Percentiles rank a stretch among this genome's conserved stretches.
Conservation (phyloP, 2,797 vertebrate species). For the Channallabes apus region DNA sequence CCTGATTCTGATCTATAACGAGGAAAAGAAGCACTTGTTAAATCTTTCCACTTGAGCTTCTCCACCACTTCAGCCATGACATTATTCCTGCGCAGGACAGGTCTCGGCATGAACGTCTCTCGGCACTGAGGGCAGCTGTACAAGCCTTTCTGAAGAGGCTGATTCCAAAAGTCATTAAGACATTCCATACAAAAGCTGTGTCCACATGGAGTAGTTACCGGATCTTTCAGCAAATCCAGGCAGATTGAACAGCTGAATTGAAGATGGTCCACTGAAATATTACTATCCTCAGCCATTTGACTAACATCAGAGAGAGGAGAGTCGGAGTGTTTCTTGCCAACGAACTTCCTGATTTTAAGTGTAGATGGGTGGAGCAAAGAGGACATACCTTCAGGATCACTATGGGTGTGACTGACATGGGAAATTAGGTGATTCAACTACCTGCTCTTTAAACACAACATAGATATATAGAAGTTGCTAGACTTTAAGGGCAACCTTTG, state of each 20-base stretch:
- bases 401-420: conserved; percentile 2
- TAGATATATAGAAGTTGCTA: background rate
- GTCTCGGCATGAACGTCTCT: conserved; percentile 34
- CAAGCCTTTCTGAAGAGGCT: background rate
- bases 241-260: conserved; percentile 52
- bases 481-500: background rate
- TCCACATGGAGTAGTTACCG: conserved; percentile 48
- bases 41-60: conserved; percentile 10
- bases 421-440: background rate
- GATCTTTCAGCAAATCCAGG: conserved; percentile 45
- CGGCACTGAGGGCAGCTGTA: conserved; percentile 53
- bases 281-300: conserved; percentile 45
- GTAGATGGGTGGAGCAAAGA: conserved; percentile 24
- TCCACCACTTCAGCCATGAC: conserved; percentile 44
- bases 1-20: background rate
- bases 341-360: conserved; percentile 15
- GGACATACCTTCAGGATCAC: background rate
- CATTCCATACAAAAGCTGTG: conserved; percentile 52
- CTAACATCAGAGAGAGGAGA: background rate
- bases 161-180: conserved; percentile 47
- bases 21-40: background rate
- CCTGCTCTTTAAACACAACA: background rate
- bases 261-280: conserved; percentile 24
- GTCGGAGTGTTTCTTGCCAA: background rate
- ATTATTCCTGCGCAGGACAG: conserved; percentile 36